Evolutionary conservation across 2,113 vertebrate genomes (phyloP), one percentile per base, ranked within the genome.

Genomic region (Urocitellus parryii): DNA sequence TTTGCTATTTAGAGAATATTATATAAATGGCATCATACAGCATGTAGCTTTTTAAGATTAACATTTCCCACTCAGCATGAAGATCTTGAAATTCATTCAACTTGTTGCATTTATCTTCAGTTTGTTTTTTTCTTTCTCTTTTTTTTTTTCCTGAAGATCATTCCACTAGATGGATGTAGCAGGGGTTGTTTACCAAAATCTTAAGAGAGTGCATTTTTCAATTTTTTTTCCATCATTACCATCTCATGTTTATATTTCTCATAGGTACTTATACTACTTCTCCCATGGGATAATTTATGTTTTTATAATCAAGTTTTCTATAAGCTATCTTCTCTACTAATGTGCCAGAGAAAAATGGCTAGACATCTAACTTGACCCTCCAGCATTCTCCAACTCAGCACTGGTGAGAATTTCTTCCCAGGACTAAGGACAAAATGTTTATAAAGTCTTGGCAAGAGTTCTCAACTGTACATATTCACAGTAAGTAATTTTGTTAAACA

Each of bases 401-500:
- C 12, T 4, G 65, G 27, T 11, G 22, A 73, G 1, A 63, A 1
- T 7, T 85, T 18, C 5, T 79, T 86, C 18, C 32, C 16, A 51
- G 6, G 2, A 61, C 20, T 20, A 84, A 84, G 4, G 24, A 11
- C 7, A 48, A 34, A 53, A 34, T 25, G 13, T 72, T 53, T 48
- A 14, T 12, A 79, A n/a, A 16, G 65, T 39, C 34, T 67, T 91
- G 58, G 76, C 72, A 39, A 90, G 34, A 84, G 9, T 45, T 48
- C 42, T 37, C 34, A 72, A 88, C 1, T n/a, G 3, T n/a, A 72
- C 17, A 83, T 37, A 27, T 56, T 78, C 56, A 51, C 18, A 80
- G 34, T 68, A 72, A 91, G 48, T 45, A 37, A 93, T 91, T 95
- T 67, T 85, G 87, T 53, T 70, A 91, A 91, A 32, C 18, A 2